Evolutionary conservation across 2,797 vertebrate genomes (phyloP), one percentile per base, ranked within the genome.

Genomic region (Phataginus tricuspis): DNA sequence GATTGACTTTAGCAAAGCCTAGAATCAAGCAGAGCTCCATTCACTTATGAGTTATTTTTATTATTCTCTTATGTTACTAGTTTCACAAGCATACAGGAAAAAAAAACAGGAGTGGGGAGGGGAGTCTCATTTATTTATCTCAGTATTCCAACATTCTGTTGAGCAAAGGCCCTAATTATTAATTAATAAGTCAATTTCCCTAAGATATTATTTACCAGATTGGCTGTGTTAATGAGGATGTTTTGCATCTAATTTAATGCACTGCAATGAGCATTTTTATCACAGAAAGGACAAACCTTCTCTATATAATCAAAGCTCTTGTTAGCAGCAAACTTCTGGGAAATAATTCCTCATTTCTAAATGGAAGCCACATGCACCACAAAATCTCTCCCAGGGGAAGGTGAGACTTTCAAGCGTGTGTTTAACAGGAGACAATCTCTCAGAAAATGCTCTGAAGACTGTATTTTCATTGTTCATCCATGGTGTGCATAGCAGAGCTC

Each of bases 171-270:
- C 88, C 96, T 98, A 96, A 98, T 98, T 98, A 98, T 98, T 98
- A 98, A 98, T 98, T 98, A 98, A 98, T 98, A 98, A 98, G 98
- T 86, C 92, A 85, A 98, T 97, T 96, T 98, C n/a, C 98, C 95
- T 97, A 96, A 98, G 98, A 98, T 96, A 96, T 97, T 98, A 98
- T 98, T 98, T 98, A 98, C 94, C 97, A 96, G 92, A 97, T 97
- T 95, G 96, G 94, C 95, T 97, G 93, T 95, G 92, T 90, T 96
- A 98, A 98, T 97, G 97, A 98, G 93, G 95, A 97, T 95, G 96
- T 83, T 98, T 98, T 94, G 97, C 96, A 96, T 98, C 92, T 97
- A 88, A 97, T 98, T 98, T 98, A 98, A 98, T 97, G 96, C 97
- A 95, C 91, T 59, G 51, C 96, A 97, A 95, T 49, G 97, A 98